Evolutionary conservation across 2,113 vertebrate species (phyloP), one percentile per base, ranked within the genome.

Genomic region (Peromyscus californicus): DNA sequence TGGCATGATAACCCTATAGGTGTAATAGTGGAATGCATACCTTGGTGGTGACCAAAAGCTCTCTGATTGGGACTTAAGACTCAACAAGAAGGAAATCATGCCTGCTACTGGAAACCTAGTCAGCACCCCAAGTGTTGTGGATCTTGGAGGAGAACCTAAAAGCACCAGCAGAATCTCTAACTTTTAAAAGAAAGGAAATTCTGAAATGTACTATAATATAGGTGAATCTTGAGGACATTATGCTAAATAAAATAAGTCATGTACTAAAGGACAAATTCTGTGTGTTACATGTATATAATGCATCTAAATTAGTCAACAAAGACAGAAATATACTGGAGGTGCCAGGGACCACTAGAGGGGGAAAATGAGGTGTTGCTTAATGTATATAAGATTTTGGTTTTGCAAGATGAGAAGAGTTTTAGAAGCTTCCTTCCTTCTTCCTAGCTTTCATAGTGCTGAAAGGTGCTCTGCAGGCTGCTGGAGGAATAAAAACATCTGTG

Each of bases 391-490:
- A 72, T 72, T 94, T 94, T 45, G 67, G 51, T 69, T 90, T 89
- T 93, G n/a, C 26, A 95, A 96, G 82, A 85, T 85, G 31, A 94
- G 51, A 57, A 11, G 22, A 78, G 69, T 36, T 57, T 33, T 54
- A 48, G 76, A 33, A 79, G 45, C 70, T 72, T 72, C 70, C 36
- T 72, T 16, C 36, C 36, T 72, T 72, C 70, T 72, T 16, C 3
- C 36, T 72, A 72, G 36, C 7, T 72, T 72, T 72, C 36, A 72
- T n/a, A n/a, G 70, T 72, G 70, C 36, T 72, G 36, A n/a, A 72
- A 72, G 17, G 3, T 19, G 3, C 1, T 72, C 17, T n/a, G 2
- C 36, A 72, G 1, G 36, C 36, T 72, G 36, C 16, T 72, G 17
- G 69, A 19, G 69, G 69, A n/a, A 36, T 72, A 19, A 19, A 72